Base-by-base conservation (phyloP, 2,797 vertebrate genomes). In the Neosilurus hyrtlii region DNA sequence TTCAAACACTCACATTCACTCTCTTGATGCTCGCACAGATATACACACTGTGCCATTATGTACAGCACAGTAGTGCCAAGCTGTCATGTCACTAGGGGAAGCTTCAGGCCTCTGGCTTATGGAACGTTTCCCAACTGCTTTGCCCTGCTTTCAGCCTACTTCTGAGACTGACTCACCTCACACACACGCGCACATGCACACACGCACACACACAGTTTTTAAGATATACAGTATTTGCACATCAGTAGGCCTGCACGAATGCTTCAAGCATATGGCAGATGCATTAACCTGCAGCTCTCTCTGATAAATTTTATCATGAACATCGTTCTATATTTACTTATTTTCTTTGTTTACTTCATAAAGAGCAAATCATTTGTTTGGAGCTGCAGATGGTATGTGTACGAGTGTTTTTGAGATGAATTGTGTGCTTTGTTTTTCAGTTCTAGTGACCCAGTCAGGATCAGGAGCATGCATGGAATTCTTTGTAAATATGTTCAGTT, bases 71-170 rank as follows among this genome's bases (percentile, higher is more conserved):
- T 81, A 83, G 81, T 86, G 65, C 76, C 84, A 86, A 86, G 87
- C 85, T 86, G 85, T 89, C 86, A 81, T 77, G 85, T 87, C 88
- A 83, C 76, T 63, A 63, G 77, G 37, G 83, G 26, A 85, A 77
- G 79, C 83, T 77, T 77, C 43, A 65, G 63, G 62, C 79, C 11
- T 54, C 82, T 83, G 77, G 72, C 76, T 86, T 75, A 56, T 84
- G 81, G 61, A 82, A 81, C 66, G 49, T 80, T 88, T 82, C 81
- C 79, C 63, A 67, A 78, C 54, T 12, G 63, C 61, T 80, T 80
- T 67, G 79, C 70, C 62, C 76, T 85, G 76, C 35, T 83, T 78
- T 85, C 43, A 30, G 61, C 24, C 16, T 61, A 78, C 59, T 78
- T 75, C 11, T 52, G 37, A 63, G 59, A 43, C 56, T 78, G 76